Evolutionary conservation across 1,140 invertebrate genomes (phyloP).

Genomic region (Atta colombica): DNA sequence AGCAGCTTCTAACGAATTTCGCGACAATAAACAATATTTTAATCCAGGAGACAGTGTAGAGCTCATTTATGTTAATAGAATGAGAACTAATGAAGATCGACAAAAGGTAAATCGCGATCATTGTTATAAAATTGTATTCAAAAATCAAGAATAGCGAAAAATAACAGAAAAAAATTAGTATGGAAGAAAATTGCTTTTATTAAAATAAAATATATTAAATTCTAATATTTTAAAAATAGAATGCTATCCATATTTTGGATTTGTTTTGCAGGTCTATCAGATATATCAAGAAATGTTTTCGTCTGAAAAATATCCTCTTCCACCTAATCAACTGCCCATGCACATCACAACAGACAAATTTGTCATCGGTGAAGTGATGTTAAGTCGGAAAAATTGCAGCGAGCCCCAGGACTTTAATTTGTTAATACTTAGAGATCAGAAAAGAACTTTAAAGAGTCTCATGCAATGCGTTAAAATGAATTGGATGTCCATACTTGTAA

Average conservation of each 20-base stretch:
- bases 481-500: slow-evolving; percentile 96
- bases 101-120: slow-evolving; percentile 83
- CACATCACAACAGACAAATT: slow-evolving; percentile 87
- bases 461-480: slow-evolving; percentile 95
- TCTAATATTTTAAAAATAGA: background rate
- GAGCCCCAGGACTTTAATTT: slow-evolving; percentile 85
- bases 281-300: slow-evolving; percentile 89
- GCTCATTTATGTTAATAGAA: slow-evolving; percentile 93
- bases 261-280: slow-evolving; percentile 85
- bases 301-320: slow-evolving; percentile 85
- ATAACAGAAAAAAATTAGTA: background rate
- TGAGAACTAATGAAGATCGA: slow-evolving; percentile 92
- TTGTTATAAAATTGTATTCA: slow-evolving; percentile 8
- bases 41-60: slow-evolving; percentile 90
- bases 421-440: slow-evolving; percentile 90
- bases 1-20: slow-evolving; percentile 69
- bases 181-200: background rate
- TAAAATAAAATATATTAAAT: slow-evolving; percentile 6
- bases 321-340: slow-evolving; percentile 84
- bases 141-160: background rate
- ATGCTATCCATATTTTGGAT: slow-evolving; percentile 11
- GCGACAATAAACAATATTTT: slow-evolving; percentile 38
- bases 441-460: slow-evolving; percentile 90
- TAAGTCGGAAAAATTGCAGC: slow-evolving; percentile 83
- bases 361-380: slow-evolving; percentile 88